phyloP scores from a whole-genome alignment of 2,888 invertebrate genomes.

The Taenaris catops region DNA sequence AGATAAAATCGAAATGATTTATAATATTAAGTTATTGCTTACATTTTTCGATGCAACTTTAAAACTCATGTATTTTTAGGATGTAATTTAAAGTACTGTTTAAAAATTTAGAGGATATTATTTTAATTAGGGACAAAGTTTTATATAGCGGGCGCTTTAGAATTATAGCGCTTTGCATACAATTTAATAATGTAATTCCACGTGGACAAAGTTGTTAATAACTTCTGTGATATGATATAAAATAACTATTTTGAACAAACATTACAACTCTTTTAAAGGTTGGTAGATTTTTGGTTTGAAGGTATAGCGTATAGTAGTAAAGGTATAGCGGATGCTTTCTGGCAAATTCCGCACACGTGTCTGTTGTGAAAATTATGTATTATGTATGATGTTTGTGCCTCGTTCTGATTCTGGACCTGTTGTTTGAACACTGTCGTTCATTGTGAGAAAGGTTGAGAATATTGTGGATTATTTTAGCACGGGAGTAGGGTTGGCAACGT shows the following conservation, averaged over 20 bases:
- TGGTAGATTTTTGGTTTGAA: background rate
- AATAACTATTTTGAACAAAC: no score
- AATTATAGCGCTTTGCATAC: no score
- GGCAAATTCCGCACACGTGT: conserved; percentile 24
- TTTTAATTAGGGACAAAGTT: no score
- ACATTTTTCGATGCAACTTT: background rate
- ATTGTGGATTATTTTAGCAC: conserved; percentile 11
- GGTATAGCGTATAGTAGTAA: no score
- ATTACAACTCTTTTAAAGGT: no score
- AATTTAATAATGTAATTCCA: no score
- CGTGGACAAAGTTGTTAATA: no score
- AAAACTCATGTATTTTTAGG: background rate
- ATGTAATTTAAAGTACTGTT: background rate
- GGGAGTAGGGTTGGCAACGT: no score
- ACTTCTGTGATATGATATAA: no score
- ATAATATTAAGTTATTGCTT: no score
- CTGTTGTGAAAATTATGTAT: conserved; percentile 26
- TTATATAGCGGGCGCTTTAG: no score
- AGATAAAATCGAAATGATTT: no score
- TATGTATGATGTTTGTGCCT: conserved; percentile 24
- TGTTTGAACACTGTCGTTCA: conserved; percentile 19
- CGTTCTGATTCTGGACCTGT: conserved; percentile 20
- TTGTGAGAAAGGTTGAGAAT: conserved; percentile 13
- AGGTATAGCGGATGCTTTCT: conserved; percentile 9
- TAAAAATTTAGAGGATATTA: background rate